Conservation (phyloP, 2,113 vertebrate genomes). For the Lagopus leucura region DNA sequence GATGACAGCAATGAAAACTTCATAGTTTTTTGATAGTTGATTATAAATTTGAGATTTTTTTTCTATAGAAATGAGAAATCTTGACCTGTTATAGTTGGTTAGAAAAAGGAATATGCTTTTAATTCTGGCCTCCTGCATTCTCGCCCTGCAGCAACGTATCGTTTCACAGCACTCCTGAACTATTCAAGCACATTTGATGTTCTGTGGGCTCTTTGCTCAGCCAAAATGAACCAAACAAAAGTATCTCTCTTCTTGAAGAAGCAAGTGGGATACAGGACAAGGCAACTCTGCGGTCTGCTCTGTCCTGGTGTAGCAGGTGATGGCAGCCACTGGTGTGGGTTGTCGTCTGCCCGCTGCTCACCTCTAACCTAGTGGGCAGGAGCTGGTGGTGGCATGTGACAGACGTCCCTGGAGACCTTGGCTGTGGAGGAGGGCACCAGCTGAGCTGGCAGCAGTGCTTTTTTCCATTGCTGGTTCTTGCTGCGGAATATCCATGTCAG, state of each 20-base stretch:
- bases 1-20: background rate
- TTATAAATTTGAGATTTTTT: background rate
- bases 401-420: conserved; percentile 76
- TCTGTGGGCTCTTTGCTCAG: background rate
- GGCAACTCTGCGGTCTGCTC: background rate
- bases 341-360: conserved; percentile 77
- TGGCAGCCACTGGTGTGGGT: conserved; percentile 83
- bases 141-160: accelerated
- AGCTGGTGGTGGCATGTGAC: conserved; percentile 73
- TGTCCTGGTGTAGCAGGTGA: conserved; percentile 71
- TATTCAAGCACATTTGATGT: background rate
- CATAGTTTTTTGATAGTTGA: background rate
- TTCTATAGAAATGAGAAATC: background rate
- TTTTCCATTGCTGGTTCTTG: background rate
- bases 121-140: accelerated
- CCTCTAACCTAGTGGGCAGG: conserved; percentile 85
- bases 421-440: conserved; percentile 49
- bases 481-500: conserved; percentile 52
- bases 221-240: background rate
- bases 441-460: conserved; percentile 44
- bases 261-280: background rate
- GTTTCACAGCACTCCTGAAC: background rate
- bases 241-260: accelerated
- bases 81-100: background rate
- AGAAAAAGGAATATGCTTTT: background rate